Evolutionary conservation across 1,140 invertebrate species (phyloP).

Genomic region (Pachypeltis micranthus): DNA sequence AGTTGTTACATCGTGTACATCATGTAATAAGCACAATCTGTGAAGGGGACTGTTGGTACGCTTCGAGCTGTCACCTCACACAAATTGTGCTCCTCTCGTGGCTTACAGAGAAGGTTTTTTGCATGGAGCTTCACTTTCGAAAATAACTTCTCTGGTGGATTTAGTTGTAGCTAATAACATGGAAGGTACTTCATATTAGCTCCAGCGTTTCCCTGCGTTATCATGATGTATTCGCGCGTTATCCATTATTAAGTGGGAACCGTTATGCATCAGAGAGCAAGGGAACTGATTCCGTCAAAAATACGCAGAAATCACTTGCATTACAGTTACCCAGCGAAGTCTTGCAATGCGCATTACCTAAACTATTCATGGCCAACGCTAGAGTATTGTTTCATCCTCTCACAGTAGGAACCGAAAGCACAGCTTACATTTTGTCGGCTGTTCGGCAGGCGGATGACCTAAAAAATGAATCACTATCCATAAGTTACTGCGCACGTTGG

Average conservation of each 20-base stretch:
- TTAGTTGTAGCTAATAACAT: neutral
- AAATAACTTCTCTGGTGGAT: neutral
- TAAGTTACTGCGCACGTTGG: no score
- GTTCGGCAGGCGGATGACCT: no score
- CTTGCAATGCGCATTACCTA: no score
- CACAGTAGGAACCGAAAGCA: no score
- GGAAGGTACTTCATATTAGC: neutral
- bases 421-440: no score
- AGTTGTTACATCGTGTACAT: neutral
- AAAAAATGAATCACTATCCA: no score
- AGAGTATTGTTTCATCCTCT: no score
- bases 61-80: neutral
- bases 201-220: neutral
- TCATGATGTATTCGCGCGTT: neutral
- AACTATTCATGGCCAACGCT: no score
- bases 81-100: neutral
- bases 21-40: neutral
- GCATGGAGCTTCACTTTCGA: neutral
- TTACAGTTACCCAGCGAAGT: no score
- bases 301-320: no score
- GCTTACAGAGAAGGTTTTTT: neutral
- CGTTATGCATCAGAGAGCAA: no score
- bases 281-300: no score
- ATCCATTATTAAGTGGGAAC: neutral
- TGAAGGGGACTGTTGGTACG: neutral